phyloP scores from a whole-genome alignment of 2,113 vertebrate genomes.

The Arothron firmamentum region DNA sequence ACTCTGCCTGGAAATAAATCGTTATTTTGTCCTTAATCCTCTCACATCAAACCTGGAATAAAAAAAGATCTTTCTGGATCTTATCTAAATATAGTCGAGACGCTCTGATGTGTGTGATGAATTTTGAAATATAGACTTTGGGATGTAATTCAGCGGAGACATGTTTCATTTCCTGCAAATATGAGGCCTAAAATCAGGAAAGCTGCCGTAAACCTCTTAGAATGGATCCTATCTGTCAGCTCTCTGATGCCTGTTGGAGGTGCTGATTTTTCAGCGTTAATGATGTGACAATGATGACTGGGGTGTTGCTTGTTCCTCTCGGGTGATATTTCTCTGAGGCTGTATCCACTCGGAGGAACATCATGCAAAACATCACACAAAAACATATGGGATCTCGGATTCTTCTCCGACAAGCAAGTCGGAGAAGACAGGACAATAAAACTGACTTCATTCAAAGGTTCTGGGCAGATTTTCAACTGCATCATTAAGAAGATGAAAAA shows the following conservation, averaged over 20 bases:
- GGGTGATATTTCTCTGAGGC: conserved; percentile 1
- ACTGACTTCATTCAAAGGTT: too few species aligned
- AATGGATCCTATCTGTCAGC: conserved; percentile 13
- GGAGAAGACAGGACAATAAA: too few species aligned
- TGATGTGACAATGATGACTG: conserved; percentile 37
- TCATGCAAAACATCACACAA: background rate
- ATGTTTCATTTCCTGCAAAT: background rate
- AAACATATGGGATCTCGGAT: background rate
- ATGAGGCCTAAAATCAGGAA: background rate
- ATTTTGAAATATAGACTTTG: conserved; percentile 11
- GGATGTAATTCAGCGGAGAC: conserved; percentile 1
- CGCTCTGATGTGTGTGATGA: background rate
- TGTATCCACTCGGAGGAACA: background rate
- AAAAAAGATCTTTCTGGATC: conserved; percentile 1
- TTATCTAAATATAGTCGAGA: conserved; percentile 17
- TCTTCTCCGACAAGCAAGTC: background rate
- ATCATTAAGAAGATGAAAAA: background rate
- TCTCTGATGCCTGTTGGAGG: conserved; percentile 25
- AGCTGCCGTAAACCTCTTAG: too few species aligned
- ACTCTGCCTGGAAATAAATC: conserved; percentile 6
- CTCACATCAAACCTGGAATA: conserved; percentile 4
- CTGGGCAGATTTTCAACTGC: background rate
- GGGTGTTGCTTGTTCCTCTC: conserved; percentile 41
- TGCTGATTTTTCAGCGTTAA: conserved; percentile 50
- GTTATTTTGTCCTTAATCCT: conserved; percentile 9